phyloP scores from a whole-genome alignment of 2,888 invertebrate species.

The Lycophotia porphyrea region DNA sequence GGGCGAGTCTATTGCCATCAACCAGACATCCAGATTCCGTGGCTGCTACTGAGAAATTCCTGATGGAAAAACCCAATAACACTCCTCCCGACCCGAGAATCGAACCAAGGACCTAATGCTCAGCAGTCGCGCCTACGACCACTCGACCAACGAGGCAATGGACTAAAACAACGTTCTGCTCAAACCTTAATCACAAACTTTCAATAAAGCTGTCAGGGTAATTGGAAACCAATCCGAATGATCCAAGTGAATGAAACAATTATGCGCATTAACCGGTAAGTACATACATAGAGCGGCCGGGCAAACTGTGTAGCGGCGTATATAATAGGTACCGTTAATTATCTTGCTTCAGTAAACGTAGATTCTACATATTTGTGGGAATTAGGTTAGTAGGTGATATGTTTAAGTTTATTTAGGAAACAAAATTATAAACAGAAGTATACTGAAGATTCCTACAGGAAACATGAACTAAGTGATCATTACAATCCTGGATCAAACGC shows the following conservation, averaged over 20 bases:
- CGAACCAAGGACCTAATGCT: too few relatives aligned
- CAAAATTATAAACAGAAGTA: background rate
- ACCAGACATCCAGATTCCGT: too few relatives aligned
- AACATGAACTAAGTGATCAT: background rate
- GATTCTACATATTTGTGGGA: background rate
- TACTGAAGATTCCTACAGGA: background rate
- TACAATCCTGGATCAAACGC: too few relatives aligned
- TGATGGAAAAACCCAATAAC: too few relatives aligned
- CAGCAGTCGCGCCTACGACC: too few relatives aligned
- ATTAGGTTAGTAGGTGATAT: background rate
- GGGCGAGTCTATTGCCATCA: too few relatives aligned
- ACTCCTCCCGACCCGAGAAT: too few relatives aligned
- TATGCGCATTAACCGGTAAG: slow-evolving; percentile 33
- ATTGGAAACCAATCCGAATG: slow-evolving; percentile 45
- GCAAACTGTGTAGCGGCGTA: slow-evolving; percentile 11
- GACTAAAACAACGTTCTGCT: background rate
- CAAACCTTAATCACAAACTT: slow-evolving; percentile 18
- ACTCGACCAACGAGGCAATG: background rate
- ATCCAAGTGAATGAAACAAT: slow-evolving; percentile 44
- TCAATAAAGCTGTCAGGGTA: slow-evolving; percentile 27
- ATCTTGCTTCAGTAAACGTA: slow-evolving; percentile 20
- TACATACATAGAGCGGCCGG: slow-evolving; percentile 39
- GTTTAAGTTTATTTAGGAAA: background rate
- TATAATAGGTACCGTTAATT: slow-evolving; percentile 31
- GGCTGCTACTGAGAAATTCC: too few relatives aligned